A percentile compares a stretch with the other conserved stretches of the same genome.
phyloP scores from a whole-genome alignment of 2,888 invertebrate species.

The Orthonychiurus folsomi region DNA sequence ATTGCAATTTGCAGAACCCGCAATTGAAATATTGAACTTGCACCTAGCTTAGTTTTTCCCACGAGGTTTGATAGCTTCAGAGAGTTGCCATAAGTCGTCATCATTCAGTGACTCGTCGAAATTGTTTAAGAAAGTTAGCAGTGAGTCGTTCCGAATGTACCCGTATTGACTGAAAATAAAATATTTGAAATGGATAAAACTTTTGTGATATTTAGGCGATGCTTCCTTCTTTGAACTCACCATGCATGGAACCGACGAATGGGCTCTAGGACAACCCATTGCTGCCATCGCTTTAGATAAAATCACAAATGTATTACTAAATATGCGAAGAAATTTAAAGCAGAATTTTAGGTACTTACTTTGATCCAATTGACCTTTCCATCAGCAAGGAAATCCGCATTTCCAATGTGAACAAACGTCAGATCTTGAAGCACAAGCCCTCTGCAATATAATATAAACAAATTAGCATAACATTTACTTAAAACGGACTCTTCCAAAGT shows the following conservation, averaged over 20 bases:
- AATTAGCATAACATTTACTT: not conserved
- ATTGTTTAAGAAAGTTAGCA: conserved; percentile 90
- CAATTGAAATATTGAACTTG: not conserved
- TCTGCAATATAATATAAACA: conserved; percentile 54
- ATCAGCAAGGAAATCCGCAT: conserved; percentile 77
- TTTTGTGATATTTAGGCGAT: conserved; percentile 5
- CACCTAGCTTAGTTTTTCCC: conserved; percentile 49
- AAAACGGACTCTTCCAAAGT: not conserved
- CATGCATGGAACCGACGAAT: conserved; percentile 96
- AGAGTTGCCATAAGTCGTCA: conserved; percentile 97
- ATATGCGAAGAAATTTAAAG: no score
- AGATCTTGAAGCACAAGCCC: conserved; percentile 96
- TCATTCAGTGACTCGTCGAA: conserved; percentile 93
- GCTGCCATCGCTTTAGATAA: conserved; percentile 99
- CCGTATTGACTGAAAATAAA: conserved; percentile 67
- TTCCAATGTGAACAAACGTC: conserved; percentile 97
- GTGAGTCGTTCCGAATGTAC: conserved; percentile 85
- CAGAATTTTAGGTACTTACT: no score
- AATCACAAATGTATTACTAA: no score
- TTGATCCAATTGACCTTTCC: conserved; percentile 84
- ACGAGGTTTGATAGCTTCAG: conserved; percentile 89
- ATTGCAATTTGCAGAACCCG: not conserved
- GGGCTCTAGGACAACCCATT: conserved; percentile 94
- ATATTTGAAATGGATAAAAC: conserved; percentile 9
- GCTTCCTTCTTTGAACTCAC: conserved; percentile 44